These are phyloP conservation scores for Polyommatus iphigenia DNA, from an alignment of 2,888 invertebrate genomes.

Conservation along the genomic window DNA sequence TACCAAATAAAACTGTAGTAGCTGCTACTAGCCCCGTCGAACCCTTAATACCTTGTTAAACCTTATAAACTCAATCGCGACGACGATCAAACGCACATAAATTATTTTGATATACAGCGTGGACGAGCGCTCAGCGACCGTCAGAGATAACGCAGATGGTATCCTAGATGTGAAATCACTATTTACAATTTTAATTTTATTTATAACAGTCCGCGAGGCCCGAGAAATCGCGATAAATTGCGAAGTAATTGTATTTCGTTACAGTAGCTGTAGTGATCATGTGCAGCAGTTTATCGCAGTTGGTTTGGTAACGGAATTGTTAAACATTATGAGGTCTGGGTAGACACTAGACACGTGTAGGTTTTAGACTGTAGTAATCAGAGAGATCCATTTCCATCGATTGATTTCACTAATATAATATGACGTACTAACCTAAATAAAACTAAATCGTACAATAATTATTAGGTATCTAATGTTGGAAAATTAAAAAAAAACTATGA, in stretches of 20 bases:
- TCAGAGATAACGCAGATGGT: conserved; percentile 75
- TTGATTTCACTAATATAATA: no score
- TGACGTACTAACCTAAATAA: no score
- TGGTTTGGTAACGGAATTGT: neutral
- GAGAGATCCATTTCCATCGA: no score
- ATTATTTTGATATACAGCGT: conserved; percentile 71
- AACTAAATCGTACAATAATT: no score
- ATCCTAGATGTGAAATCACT: conserved; percentile 74
- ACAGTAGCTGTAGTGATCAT: neutral
- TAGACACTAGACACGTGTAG: no score
- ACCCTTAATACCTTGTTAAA: neutral
- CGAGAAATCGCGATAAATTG: conserved; percentile 39
- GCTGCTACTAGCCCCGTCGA: neutral
- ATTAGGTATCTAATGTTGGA: no score
- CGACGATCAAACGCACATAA: conserved; percentile 70
- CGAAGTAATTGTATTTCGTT: conserved; percentile 13
- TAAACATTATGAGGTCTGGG: no score
- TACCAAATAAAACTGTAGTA: neutral
- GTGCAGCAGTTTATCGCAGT: neutral
- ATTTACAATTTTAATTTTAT: conserved; percentile 80
- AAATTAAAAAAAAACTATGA: no score
- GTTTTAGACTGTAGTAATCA: no score
- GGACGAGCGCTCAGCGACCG: conserved; percentile 59
- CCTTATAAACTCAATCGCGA: conserved; percentile 53
- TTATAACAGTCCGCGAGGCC: conserved; percentile 63